Evolutionary conservation across 2,888 invertebrate genomes (phyloP).

Genomic region (Invenusta paracnida): DNA sequence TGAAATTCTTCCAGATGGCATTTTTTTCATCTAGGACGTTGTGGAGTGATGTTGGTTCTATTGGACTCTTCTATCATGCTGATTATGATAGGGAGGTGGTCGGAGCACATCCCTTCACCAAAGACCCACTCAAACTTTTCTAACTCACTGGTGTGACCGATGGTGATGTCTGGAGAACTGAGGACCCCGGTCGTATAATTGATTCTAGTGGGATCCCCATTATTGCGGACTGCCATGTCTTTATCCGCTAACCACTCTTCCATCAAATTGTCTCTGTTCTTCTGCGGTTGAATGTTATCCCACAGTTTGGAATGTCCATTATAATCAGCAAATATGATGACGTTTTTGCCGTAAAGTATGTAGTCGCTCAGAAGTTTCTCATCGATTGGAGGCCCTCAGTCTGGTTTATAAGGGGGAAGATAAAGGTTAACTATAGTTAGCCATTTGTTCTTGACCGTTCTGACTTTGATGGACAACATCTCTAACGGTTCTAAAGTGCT

Average conservation of each 20-base stretch:
- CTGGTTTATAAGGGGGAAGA: background rate
- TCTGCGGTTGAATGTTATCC: background rate
- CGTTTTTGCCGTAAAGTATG: background rate
- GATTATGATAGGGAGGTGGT: background rate
- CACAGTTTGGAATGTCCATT: background rate
- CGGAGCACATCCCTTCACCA: background rate
- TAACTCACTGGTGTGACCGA: background rate
- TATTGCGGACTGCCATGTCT: background rate
- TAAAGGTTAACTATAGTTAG: background rate
- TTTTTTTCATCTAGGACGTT: too few species aligned
- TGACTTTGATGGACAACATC: background rate
- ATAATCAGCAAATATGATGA: background rate
- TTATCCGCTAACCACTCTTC: background rate
- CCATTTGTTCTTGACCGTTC: background rate
- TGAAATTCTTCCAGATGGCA: too few species aligned
- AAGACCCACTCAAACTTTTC: background rate
- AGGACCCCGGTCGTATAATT: background rate
- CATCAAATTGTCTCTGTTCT: background rate
- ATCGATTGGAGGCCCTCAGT: background rate
- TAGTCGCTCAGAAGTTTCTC: background rate
- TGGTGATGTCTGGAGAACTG: background rate
- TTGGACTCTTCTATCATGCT: background rate
- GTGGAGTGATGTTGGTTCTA: background rate
- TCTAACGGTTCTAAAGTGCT: background rate
- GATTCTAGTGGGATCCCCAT: background rate